Conservation (phyloP, 35 echinoderm and acorn worm species). For the Chiridota heheva region DNA sequence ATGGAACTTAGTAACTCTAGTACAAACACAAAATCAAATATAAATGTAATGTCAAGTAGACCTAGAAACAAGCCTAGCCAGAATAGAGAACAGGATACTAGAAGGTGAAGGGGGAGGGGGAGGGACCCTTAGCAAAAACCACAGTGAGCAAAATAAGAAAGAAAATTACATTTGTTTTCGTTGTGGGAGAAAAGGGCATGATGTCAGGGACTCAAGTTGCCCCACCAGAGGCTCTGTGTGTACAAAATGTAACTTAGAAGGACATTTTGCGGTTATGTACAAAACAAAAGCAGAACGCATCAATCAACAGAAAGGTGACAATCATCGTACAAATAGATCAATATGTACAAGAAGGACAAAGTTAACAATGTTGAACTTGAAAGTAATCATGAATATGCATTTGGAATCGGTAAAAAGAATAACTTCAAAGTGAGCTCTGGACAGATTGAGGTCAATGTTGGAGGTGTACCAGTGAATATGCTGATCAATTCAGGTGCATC, state of each 20-base stretch:
- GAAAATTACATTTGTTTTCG: constrained; percentile 15
- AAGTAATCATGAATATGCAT: constrained; percentile 22
- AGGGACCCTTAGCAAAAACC: background rate
- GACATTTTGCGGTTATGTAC: constrained; percentile 55
- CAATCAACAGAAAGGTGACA: no score
- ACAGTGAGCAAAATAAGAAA: background rate
- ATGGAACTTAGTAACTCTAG: background rate
- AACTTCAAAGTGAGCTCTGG: background rate
- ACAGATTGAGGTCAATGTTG: background rate
- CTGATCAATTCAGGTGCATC: constrained; percentile 30
- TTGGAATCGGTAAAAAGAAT: no score
- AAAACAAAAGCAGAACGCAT: constrained; percentile 61
- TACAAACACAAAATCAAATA: background rate
- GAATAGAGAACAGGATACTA: background rate
- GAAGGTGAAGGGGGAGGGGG: background rate
- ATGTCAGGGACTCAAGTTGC: constrained; percentile 46
- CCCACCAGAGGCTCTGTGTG: no score
- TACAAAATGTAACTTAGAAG: constrained; percentile 34
- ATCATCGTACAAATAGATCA: background rate
- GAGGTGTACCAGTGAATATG: constrained; percentile 19
- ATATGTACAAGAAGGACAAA: background rate
- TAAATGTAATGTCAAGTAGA: background rate
- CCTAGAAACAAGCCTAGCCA: background rate
- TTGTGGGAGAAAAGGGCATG: constrained; percentile 59
- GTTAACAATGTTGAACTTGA: constrained; percentile 17